Base-by-base conservation (phyloP, 2,797 vertebrate genomes). In the Helicolenus hilgendorfi region DNA sequence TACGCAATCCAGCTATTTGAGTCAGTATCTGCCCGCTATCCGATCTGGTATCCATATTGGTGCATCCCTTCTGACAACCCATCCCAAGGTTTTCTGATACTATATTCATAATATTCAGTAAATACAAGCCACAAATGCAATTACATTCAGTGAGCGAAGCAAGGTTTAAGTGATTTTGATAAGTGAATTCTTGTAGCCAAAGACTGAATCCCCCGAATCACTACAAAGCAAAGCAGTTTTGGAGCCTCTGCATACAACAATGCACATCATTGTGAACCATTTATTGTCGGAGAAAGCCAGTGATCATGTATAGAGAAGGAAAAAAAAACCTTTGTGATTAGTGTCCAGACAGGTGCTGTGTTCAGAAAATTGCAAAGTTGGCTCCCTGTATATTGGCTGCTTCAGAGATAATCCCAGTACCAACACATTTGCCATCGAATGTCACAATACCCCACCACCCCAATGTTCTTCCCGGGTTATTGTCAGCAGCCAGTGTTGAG, bases 391-490 rank as follows among this genome's bases (percentile, higher is more conserved):
- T 73, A 83, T 60, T 73, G 90, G 74, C 83, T 67, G 79, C 80
- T 83, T 72, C 71, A 81, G 74, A 79, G 87, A 81, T 91, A 94
- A 94, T 91, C 83, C 84, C 38, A 55, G 58, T 33, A 31, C 59
- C 82, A 89, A 88, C 77, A 88, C 79, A 85, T 92, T 84, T 29
- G 29, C 88, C 88, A 86, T 93, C 69, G 85, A 89, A 91, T 82
- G 84, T 91, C 87, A 94, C 92, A 94, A 89, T 89, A 83, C 81
- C 73, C 36, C 22, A 59, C 68, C 72, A 64, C n/a, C 78, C 83
- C 77, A 81, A 83, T 88, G 85, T 85, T 92, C 77, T 72, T 88
- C 74, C 79, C 20, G 18, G 55, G 65, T 72, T 65, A 91, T 91
- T 95, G 90, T 93, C 73, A 41, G 71, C 79, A 58, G 68, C 67